phyloP scores from a whole-genome alignment of 1,140 invertebrate species.

The Diachasma alloeum region DNA sequence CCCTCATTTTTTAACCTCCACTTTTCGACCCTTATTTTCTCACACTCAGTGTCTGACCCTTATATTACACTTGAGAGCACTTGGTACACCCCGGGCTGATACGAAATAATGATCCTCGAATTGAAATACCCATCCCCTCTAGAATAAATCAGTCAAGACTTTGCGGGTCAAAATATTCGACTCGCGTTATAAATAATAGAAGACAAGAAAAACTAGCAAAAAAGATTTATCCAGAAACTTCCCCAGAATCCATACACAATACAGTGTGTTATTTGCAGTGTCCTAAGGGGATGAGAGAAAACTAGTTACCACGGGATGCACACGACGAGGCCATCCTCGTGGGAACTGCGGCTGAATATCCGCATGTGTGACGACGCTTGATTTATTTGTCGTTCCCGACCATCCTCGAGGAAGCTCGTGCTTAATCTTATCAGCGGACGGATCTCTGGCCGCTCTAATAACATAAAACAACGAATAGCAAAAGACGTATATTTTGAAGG shows the following conservation, averaged over 20 bases:
- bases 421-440: conserved; percentile 39
- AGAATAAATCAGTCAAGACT: too few species aligned
- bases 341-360: conserved; percentile 50
- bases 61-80: too few species aligned
- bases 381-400: conserved; percentile 47
- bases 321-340: conserved; percentile 29
- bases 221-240: background rate
- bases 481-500: background rate
- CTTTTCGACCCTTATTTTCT: too few species aligned
- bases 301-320: background rate
- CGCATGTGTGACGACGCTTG: conserved; percentile 39
- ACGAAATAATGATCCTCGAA: too few species aligned
- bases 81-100: too few species aligned
- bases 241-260: background rate
- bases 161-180: too few species aligned
- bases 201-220: background rate
- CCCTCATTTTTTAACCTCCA: too few species aligned
- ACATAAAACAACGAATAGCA: background rate
- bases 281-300: conserved; percentile 9
- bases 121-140: too few species aligned
- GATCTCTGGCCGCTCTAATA: background rate
- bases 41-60: too few species aligned
- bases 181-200: too few species aligned
- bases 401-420: conserved; percentile 43
- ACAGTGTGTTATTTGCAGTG: background rate